Conservation (phyloP, 2,113 vertebrate genomes). For the Anthoscopus minutus region DNA sequence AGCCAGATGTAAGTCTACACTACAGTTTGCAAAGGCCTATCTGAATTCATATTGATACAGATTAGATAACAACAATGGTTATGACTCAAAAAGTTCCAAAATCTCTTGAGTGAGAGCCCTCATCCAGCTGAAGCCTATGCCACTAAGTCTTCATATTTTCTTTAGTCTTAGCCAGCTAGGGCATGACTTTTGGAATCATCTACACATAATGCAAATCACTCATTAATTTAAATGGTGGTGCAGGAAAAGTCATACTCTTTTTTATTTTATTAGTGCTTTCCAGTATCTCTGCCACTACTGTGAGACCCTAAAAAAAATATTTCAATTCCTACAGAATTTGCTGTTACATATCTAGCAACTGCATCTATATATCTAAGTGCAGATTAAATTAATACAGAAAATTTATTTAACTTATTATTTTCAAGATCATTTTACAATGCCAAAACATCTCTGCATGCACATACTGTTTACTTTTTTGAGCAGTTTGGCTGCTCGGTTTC, state of each 20-base stretch:
- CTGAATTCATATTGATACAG: background rate
- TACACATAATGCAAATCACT: background rate
- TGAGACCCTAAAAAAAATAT: background rate
- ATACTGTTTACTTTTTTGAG: conserved; percentile 26
- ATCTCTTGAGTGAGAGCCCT: background rate
- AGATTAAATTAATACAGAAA: background rate
- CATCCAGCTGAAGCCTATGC: background rate
- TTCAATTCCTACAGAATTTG: background rate
- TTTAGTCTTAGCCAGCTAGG: background rate
- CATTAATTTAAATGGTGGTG: background rate
- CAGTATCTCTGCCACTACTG: background rate
- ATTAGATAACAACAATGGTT: background rate
- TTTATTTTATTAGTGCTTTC: background rate
- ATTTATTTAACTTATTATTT: background rate
- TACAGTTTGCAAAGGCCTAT: background rate
- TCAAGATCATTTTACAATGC: background rate
- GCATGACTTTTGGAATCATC: background rate
- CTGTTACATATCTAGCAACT: background rate
- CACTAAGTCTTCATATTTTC: background rate
- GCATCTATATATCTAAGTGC: background rate
- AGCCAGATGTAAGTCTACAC: background rate
- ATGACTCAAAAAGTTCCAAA: background rate
- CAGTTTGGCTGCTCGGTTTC: background rate
- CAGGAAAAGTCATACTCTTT: background rate
- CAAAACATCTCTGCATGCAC: background rate